phyloP scores from a whole-genome alignment of 2,888 invertebrate genomes.

The Acrobasis suavella region DNA sequence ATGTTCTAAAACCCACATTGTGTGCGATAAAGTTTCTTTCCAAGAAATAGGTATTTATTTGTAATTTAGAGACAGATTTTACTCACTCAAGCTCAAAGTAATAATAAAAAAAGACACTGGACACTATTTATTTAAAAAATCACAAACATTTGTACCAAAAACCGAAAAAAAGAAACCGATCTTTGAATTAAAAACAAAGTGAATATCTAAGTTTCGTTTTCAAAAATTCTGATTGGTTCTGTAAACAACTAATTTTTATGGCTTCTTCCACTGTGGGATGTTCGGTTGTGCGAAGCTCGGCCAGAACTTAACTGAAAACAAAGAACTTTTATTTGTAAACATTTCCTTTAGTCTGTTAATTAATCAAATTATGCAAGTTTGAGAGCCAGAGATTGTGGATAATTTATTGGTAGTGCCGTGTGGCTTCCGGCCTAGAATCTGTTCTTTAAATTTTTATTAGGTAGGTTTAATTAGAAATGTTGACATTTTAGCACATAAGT shows the following conservation, averaged over 20 bases:
- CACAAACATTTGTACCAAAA: background rate
- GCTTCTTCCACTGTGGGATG: conserved; percentile 2
- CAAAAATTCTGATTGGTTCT: background rate
- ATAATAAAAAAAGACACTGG: background rate
- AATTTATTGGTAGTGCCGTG: no score
- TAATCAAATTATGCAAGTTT: no score
- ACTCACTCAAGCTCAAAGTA: no score
- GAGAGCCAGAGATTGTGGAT: no score
- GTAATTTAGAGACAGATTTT: background rate
- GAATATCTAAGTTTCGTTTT: background rate
- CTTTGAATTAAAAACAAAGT: no score
- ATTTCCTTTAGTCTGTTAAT: no score
- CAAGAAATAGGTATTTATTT: background rate
- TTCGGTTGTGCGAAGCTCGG: conserved; percentile 2
- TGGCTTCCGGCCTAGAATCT: no score
- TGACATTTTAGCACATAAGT: no score
- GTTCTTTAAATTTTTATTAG: no score
- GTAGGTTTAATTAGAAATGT: no score
- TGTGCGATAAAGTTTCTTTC: background rate
- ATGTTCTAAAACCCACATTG: background rate
- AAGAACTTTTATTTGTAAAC: background rate
- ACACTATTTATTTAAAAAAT: background rate
- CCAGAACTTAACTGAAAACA: conserved; percentile 1
- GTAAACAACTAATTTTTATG: background rate
- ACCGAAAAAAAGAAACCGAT: background rate